Conservation (phyloP, 2,888 invertebrate genomes). For the Lasioglossum lativentre region DNA sequence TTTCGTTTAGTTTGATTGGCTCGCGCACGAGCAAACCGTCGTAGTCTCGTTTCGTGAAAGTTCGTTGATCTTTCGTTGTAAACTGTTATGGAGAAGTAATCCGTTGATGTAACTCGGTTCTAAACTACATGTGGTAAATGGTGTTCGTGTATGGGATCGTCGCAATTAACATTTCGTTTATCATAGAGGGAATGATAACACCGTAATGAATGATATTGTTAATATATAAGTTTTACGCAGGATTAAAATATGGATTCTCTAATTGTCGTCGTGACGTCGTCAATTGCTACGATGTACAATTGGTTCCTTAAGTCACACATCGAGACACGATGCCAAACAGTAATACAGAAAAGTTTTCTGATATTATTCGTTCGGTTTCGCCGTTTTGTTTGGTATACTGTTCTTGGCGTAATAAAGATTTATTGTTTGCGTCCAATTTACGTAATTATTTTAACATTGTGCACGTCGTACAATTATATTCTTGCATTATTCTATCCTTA, state of each 20-base stretch:
- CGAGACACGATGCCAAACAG: not conserved
- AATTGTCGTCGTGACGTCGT: conserved; percentile 10
- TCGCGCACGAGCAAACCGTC: not conserved
- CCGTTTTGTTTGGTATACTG: not conserved
- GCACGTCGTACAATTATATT: conserved; percentile 27
- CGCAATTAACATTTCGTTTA: conserved; percentile 33
- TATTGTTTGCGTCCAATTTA: conserved; percentile 62
- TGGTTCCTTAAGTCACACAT: not conserved
- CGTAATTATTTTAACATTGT: conserved; percentile 41
- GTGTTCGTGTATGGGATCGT: conserved; percentile 2
- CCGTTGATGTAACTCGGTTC: not conserved
- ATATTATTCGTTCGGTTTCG: not conserved
- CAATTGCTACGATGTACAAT: not conserved
- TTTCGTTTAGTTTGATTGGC: conserved; percentile 19
- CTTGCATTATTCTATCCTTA: conserved; percentile 37
- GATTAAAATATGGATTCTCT: conserved; percentile 8
- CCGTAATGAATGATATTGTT: conserved; percentile 31
- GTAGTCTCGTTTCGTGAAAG: not conserved
- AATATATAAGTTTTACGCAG: conserved; percentile 23
- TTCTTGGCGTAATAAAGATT: not conserved
- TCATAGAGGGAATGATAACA: not conserved
- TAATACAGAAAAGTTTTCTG: not conserved
- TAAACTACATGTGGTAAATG: not conserved
- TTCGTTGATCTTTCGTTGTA: conserved; percentile 41
- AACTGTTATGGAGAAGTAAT: not conserved